phyloP scores from a whole-genome alignment of 2,888 invertebrate species.

The Eupeodes latifasciatus region DNA sequence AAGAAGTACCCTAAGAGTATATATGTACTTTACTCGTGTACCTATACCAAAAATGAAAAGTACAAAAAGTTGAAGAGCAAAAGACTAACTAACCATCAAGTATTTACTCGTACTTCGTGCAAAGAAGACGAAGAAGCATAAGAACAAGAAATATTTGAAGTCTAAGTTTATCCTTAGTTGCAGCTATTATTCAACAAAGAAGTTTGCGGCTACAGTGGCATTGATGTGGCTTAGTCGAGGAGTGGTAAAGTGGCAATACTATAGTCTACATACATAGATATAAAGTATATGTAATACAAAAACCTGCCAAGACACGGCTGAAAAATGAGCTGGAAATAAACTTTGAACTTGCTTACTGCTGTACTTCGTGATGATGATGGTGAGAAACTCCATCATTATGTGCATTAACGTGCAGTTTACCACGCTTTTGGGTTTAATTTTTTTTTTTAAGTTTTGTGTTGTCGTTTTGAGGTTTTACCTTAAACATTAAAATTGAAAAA shows the following conservation, averaged over 20 bases:
- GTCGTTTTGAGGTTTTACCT: background rate
- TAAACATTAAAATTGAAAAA: background rate
- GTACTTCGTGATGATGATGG: background rate
- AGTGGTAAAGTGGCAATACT: conserved; percentile 7
- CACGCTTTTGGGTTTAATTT: conserved; percentile 1
- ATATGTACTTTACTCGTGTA: background rate
- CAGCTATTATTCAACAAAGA: conserved; percentile 70
- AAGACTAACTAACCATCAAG: conserved; percentile 45
- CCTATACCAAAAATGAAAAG: background rate
- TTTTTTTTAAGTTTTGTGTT: background rate
- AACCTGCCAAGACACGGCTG: conserved; percentile 37
- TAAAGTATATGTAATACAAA: background rate
- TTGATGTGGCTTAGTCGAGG: conserved; percentile 12
- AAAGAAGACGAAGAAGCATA: conserved; percentile 3
- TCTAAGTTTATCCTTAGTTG: conserved; percentile 65
- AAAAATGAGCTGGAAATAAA: conserved; percentile 66
- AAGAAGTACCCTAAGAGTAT: background rate
- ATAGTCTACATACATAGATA: background rate
- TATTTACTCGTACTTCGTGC: conserved; percentile 27
- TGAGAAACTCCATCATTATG: conserved; percentile 53
- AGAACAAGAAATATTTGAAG: conserved; percentile 49
- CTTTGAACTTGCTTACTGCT: conserved; percentile 52
- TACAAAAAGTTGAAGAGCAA: conserved; percentile 13
- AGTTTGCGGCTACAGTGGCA: conserved; percentile 54
- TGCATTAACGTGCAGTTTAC: conserved; percentile 49